Percentiles rank a stretch among this genome's conserved stretches.
Evolutionary conservation across 2,113 vertebrate species (phyloP).

Genomic region (Illadopsis cleaveri): DNA sequence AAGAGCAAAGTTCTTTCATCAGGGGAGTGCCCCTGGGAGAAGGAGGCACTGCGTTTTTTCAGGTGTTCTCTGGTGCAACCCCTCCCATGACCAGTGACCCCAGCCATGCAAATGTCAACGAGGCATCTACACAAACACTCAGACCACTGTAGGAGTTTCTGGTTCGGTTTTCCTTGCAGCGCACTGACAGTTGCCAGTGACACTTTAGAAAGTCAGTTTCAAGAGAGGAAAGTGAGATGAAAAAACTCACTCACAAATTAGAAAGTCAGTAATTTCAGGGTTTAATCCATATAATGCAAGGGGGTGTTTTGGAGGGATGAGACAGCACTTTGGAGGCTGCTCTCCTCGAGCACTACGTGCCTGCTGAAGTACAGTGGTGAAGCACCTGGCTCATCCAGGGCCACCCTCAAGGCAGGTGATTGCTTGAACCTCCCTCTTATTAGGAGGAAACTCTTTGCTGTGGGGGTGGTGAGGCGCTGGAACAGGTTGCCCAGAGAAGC

Average conservation of each 20-base stretch:
- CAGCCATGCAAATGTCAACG: background rate
- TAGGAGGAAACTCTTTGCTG: background rate
- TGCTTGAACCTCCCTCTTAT: background rate
- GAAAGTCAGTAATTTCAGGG: background rate
- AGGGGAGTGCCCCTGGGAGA: background rate
- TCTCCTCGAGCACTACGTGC: rapidly evolving
- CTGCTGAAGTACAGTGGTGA: rapidly evolving
- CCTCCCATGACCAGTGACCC: background rate
- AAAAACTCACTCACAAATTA: background rate
- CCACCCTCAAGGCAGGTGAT: background rate
- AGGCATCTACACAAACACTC: background rate
- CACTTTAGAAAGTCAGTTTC: background rate
- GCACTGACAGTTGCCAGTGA: rapidly evolving
- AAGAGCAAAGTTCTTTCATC: background rate
- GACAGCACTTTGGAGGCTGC: background rate
- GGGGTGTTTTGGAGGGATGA: rapidly evolving
- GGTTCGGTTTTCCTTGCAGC: background rate
- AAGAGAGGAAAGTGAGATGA: background rate
- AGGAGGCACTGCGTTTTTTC: background rate
- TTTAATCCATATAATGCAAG: rapidly evolving
- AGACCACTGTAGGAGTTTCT: background rate
- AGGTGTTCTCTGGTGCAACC: background rate
- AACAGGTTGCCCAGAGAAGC: background rate
- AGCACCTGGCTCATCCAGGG: background rate
- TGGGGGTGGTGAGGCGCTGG: background rate